A percentile compares a stretch with the other conserved stretches of the same genome.
Evolutionary conservation across 1,140 invertebrate genomes (phyloP).

Genomic region (Diorhabda sublineata): DNA sequence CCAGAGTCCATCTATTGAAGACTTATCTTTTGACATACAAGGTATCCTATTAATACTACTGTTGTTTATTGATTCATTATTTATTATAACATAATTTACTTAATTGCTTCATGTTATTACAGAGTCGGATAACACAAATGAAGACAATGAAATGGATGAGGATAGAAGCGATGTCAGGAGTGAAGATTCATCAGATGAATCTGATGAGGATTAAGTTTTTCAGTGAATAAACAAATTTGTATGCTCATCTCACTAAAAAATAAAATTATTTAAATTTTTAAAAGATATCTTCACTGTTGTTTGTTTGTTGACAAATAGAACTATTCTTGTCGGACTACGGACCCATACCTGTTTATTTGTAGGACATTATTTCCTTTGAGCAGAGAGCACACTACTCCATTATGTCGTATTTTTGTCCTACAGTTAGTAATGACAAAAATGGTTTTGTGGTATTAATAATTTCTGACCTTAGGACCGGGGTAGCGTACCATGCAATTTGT

Average conservation of each 20-base stretch:
- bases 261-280: too few relatives aligned
- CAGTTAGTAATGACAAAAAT: constrained; percentile 8
- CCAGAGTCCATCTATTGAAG: constrained; percentile 8
- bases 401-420: neutral
- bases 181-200: neutral
- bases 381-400: neutral
- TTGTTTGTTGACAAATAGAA: neutral
- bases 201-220: neutral
- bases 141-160: neutral
- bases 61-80: neutral
- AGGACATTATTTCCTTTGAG: constrained; percentile 5
- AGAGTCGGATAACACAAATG: neutral
- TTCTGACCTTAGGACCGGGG: neutral
- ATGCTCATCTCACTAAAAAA: too few relatives aligned
- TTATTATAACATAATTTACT: neutral
- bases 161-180: neutral
- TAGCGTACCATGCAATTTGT: neutral
- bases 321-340: constrained; percentile 3
- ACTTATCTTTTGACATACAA: constrained; percentile 9
- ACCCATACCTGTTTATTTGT: neutral
- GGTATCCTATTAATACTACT: constrained; percentile 10
- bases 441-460: constrained; percentile 5
- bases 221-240: neutral
- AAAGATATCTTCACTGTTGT: too few relatives aligned
- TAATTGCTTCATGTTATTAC: constrained; percentile 8